Conservation (phyloP, 2,888 invertebrate genomes). For the Caenorhabditis wallacei region DNA sequence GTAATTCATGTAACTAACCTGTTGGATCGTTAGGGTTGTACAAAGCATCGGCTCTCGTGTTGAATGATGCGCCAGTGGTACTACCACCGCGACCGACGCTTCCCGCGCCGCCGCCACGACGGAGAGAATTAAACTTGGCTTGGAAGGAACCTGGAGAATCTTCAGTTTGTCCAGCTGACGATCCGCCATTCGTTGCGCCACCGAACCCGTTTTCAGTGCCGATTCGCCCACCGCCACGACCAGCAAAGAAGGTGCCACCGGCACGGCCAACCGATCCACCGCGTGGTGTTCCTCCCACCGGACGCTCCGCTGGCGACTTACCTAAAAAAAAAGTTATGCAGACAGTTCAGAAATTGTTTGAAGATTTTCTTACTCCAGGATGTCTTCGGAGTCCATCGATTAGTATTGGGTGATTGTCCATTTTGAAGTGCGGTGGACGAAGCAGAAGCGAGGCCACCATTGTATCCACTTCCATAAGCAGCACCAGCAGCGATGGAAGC, state of each 20-base stretch:
- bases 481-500: slow-evolving; percentile 56
- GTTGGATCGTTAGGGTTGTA: slow-evolving; percentile 70
- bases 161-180: slow-evolving; percentile 10
- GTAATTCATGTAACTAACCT: slow-evolving; percentile 1
- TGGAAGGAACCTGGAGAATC: slow-evolving; percentile 23
- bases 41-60: slow-evolving; percentile 76
- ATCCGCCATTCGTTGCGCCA: slow-evolving; percentile 17
- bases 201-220: slow-evolving; percentile 45
- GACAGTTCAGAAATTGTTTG: neutral
- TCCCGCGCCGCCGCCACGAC: slow-evolving; percentile 68
- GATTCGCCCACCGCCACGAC: slow-evolving; percentile 48
- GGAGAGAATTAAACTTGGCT: slow-evolving; percentile 49
- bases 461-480: slow-evolving; percentile 56
- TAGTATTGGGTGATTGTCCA: slow-evolving; percentile 27
- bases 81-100: slow-evolving; percentile 71
- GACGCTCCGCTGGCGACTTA: slow-evolving; percentile 48
- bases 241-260: slow-evolving; percentile 26
- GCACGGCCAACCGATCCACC: slow-evolving; percentile 38
- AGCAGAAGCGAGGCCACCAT: slow-evolving; percentile 14
- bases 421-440: slow-evolving; percentile 13
- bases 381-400: slow-evolving; percentile 46
- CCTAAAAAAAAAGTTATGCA: neutral
- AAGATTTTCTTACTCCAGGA: slow-evolving; percentile 30
- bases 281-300: slow-evolving; percentile 31
- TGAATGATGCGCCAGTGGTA: slow-evolving; percentile 66